Evolutionary conservation across 2,888 invertebrate species (phyloP).

Genomic region (Phyllotreta cruciferae): DNA sequence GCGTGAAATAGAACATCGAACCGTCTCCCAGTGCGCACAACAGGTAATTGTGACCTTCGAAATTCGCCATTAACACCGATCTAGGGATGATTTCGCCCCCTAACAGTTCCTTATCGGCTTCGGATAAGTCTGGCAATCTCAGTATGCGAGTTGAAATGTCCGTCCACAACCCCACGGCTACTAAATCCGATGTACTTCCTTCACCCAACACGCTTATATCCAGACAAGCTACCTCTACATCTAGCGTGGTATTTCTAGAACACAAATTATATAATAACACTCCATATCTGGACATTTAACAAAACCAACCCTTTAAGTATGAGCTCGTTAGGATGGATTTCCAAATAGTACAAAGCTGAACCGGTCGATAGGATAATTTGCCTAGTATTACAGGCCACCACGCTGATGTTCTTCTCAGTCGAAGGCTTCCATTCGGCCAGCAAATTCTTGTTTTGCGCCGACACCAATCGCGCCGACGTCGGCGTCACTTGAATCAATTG

Average conservation of each 20-base stretch:
- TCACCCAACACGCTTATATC: slow-evolving; percentile 85
- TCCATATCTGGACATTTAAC: not conserved
- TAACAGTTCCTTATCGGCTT: slow-evolving; percentile 85
- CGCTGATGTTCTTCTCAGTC: slow-evolving; percentile 79
- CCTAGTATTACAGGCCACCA: slow-evolving; percentile 81
- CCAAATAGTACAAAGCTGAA: slow-evolving; percentile 83
- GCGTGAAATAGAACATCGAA: slow-evolving; percentile 93
- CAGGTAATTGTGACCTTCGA: slow-evolving; percentile 90
- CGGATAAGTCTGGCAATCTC: slow-evolving; percentile 78
- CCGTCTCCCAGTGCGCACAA: slow-evolving; percentile 97
- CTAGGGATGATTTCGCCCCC: slow-evolving; percentile 97
- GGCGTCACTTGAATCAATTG: slow-evolving; percentile 75
- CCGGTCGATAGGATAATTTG: slow-evolving; percentile 88
- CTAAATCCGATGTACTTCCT: slow-evolving; percentile 71
- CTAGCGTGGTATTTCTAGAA: slow-evolving; percentile 73
- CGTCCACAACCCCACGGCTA: slow-evolving; percentile 96
- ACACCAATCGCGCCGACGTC: slow-evolving; percentile 74
- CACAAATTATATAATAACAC: slow-evolving; percentile 18
- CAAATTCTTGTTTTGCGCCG: slow-evolving; percentile 69
- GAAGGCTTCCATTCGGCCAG: slow-evolving; percentile 77
- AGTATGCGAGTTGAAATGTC: slow-evolving; percentile 93
- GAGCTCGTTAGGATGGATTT: slow-evolving; percentile 71
- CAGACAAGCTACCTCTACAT: slow-evolving; percentile 95
- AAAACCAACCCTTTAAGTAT: slow-evolving; percentile 65
- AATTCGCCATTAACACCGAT: slow-evolving; percentile 91